phyloP scores from a whole-genome alignment of 2,888 invertebrate species.

The Euzophera pinguis region DNA sequence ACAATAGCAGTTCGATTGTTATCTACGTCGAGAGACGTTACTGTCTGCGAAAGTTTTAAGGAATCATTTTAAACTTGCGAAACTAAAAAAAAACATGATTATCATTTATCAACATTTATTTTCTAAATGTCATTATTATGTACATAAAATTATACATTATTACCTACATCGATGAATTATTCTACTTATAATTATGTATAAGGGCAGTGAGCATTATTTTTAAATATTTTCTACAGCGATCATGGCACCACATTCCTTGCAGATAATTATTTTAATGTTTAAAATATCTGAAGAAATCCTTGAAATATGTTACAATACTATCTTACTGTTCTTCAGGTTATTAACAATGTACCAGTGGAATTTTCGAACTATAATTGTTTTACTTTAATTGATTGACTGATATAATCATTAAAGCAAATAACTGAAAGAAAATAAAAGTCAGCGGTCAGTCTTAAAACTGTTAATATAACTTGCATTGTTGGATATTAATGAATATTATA shows the following conservation, averaged over 20 bases:
- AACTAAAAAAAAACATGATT: neutral
- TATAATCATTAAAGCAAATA: neutral
- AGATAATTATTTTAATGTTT: constrained; percentile 15
- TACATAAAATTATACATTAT: constrained; percentile 4
- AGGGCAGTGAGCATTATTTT: constrained; percentile 1
- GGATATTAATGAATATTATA: constrained; percentile 41
- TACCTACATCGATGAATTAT: constrained; percentile 15
- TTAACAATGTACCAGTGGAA: neutral
- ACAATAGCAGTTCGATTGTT: too few species aligned
- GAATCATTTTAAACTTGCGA: too few species aligned
- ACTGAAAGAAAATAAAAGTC: neutral
- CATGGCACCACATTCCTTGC: constrained; percentile 27
- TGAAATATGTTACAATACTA: neutral
- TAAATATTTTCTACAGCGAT: constrained; percentile 14
- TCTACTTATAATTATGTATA: constrained; percentile 10
- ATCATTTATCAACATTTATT: constrained; percentile 2
- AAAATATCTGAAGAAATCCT: constrained; percentile 20
- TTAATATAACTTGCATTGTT: constrained; percentile 42
- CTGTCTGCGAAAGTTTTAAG: too few species aligned
- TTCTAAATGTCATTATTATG: constrained; percentile 2
- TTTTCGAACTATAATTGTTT: too few species aligned
- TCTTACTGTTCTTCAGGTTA: constrained; percentile 9
- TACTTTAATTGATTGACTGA: too few species aligned
- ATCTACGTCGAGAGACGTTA: too few species aligned
- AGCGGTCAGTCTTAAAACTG: constrained; percentile 47